phyloP scores from a whole-genome alignment of 2,113 vertebrate species.

The cattle (Bos taurus) region DNA sequence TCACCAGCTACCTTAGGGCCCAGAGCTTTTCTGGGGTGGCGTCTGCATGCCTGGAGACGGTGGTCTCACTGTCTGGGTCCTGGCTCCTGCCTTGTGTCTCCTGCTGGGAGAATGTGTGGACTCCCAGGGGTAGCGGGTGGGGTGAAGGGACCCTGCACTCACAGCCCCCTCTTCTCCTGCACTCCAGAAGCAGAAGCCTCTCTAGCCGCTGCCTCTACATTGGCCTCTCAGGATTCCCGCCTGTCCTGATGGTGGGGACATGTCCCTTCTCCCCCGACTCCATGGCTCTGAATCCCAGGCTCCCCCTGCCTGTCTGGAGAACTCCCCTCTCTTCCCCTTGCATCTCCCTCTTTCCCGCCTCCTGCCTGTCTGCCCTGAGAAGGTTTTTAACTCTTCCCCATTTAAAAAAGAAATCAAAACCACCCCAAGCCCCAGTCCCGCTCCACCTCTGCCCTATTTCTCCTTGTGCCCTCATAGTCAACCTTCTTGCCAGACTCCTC shows the following conservation, averaged over 20 bases:
- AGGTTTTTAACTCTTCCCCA: not conserved
- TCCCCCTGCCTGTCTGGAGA: not conserved
- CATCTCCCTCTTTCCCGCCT: not conserved
- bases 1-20: not conserved
- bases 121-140: not conserved
- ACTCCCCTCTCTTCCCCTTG: not conserved
- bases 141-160: not conserved
- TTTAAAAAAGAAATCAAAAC: not conserved
- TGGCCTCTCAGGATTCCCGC: not conserved
- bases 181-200: too few relatives aligned
- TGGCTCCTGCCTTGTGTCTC: not conserved
- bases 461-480: not conserved
- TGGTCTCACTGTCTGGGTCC: not conserved
- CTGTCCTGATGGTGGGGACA: not conserved
- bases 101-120: not conserved
- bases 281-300: not conserved
- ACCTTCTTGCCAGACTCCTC: not conserved
- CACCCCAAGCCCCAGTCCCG: not conserved
- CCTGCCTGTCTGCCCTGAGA: not conserved
- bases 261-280: not conserved
- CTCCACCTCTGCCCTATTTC: not conserved
- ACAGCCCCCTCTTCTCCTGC: not conserved
- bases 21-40: too few relatives aligned
- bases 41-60: rapidly evolving
- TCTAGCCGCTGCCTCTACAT: too few relatives aligned